These are phyloP conservation scores for Cirrhinus mrigala DNA, from an alignment of 2,797 vertebrate species.

Conservation along the genomic window DNA sequence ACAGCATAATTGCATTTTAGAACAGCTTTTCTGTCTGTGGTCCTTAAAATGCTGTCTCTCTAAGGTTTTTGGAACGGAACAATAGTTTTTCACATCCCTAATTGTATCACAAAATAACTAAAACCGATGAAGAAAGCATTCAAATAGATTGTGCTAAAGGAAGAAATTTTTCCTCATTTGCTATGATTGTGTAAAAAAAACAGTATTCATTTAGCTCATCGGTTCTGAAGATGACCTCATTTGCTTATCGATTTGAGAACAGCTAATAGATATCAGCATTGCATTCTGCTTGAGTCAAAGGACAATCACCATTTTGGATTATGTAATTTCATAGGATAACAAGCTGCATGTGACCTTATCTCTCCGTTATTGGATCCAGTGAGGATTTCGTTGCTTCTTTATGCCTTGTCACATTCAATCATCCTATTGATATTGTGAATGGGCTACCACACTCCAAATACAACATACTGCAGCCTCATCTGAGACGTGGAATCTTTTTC, in stretches of 20 bases:
- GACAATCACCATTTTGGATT: not conserved
- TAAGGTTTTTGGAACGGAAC: not conserved
- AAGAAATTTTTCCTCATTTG: not conserved
- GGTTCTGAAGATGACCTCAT: not conserved
- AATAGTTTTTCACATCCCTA: not conserved
- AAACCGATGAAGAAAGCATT: not conserved
- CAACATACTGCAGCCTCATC: slow-evolving; percentile 28
- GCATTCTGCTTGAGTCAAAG: slow-evolving; percentile 17
- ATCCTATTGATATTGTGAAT: slow-evolving; percentile 29
- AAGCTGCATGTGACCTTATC: slow-evolving; percentile 9
- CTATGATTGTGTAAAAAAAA: not conserved
- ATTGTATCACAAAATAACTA: not conserved
- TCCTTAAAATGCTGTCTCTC: not conserved
- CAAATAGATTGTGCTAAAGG: not conserved
- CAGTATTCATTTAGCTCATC: not conserved
- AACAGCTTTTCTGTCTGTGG: not conserved
- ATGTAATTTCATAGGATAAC: slow-evolving; percentile 9
- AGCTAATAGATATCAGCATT: slow-evolving; percentile 10
- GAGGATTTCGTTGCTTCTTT: slow-evolving; percentile 36
- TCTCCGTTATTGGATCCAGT: not conserved
- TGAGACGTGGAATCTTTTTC: slow-evolving; percentile 29
- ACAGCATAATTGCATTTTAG: not conserved
- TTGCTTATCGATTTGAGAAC: slow-evolving; percentile 4
- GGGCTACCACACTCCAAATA: not conserved
- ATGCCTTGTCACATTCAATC: slow-evolving; percentile 40